Percentiles rank a stretch among this genome's conserved stretches.
Conservation (phyloP, 2,888 invertebrate genomes). For the Apomyelois bistriatella region DNA sequence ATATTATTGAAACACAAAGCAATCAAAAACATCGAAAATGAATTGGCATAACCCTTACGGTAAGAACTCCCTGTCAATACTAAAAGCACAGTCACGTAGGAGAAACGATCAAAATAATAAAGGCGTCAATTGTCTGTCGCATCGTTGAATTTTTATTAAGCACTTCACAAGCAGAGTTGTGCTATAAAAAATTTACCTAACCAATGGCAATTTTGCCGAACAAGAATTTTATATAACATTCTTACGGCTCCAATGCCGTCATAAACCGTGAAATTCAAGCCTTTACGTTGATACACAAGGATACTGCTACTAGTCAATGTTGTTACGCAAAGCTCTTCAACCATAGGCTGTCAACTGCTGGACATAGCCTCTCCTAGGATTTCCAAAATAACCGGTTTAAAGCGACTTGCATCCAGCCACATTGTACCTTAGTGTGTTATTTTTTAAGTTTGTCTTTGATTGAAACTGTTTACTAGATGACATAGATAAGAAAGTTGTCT, state of each 20-base stretch:
- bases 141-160: conserved; percentile 46
- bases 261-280: conserved; percentile 53
- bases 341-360: no score
- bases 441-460: no score
- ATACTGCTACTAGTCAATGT: background rate
- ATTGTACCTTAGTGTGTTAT: no score
- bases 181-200: conserved; percentile 53
- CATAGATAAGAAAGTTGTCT: no score
- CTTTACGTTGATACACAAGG: conserved; percentile 30
- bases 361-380: no score
- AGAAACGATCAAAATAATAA: conserved; percentile 35
- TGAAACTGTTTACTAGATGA: no score
- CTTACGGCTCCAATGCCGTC: conserved; percentile 43
- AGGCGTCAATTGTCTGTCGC: conserved; percentile 37
- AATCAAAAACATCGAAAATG: background rate
- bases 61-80: conserved; percentile 1
- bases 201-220: conserved; percentile 48
- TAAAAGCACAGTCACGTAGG: background rate
- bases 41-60: background rate
- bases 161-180: conserved; percentile 39
- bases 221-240: conserved; percentile 52
- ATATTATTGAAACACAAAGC: no score
- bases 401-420: no score
- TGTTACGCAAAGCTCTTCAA: no score
- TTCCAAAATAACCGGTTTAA: no score